Conservation (phyloP, 2,113 vertebrate species). For the Alectura lathami region DNA sequence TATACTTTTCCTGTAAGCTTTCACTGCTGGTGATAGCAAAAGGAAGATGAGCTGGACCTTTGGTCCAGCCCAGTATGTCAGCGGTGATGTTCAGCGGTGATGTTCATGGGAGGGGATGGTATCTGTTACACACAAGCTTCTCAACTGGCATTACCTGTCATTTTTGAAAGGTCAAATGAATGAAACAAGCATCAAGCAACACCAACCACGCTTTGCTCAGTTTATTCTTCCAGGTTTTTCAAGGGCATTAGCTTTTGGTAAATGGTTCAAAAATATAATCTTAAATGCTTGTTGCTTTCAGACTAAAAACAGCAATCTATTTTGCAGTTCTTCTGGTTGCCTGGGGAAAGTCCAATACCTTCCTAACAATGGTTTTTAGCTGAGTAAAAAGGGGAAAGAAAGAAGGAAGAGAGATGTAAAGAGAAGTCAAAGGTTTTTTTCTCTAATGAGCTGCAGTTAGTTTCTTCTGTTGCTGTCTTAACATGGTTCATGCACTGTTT, state of each 20-base stretch:
- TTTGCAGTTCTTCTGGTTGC: background rate
- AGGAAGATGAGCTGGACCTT: background rate
- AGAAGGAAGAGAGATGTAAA: background rate
- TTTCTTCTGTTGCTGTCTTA: background rate
- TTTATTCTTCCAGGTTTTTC: background rate
- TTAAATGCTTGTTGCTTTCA: background rate
- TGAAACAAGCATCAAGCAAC: background rate
- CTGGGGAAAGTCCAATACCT: background rate
- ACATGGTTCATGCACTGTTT: background rate
- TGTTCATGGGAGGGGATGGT: background rate
- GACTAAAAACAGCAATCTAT: background rate
- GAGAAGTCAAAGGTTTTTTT: background rate
- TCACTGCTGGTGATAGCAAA: background rate
- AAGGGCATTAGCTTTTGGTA: background rate
- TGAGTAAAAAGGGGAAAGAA: background rate
- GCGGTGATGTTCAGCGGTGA: background rate
- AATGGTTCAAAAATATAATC: background rate
- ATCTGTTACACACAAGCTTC: fast-evolving
- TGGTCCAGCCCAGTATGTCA: background rate
- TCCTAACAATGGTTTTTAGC: background rate
- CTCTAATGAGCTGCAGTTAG: background rate
- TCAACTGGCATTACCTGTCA: background rate
- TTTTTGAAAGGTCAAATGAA: background rate
- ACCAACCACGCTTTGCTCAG: background rate
- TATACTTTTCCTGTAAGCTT: background rate